phyloP scores from a whole-genome alignment of 1,140 invertebrate species.

The Lineus longissimus region DNA sequence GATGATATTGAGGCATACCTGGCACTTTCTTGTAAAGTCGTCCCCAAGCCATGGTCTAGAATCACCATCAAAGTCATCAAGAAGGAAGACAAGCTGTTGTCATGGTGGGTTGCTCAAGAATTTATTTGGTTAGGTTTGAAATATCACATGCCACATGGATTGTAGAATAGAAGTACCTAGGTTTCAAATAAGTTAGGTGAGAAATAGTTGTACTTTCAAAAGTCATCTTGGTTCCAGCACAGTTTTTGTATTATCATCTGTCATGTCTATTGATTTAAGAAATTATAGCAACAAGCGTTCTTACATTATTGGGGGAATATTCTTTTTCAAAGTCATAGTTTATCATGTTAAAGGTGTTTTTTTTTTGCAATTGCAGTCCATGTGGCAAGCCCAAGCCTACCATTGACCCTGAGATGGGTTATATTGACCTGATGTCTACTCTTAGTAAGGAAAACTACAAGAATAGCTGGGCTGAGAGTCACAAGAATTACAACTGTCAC shows the following conservation, averaged over 20 bases:
- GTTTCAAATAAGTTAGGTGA: conserved; percentile 6
- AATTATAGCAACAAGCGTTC: neutral
- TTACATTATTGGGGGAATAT: neutral
- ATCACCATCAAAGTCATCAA: conserved; percentile 29
- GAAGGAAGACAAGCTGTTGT: conserved; percentile 15
- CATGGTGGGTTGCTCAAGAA: no score
- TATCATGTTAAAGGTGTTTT: no score
- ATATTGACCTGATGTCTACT: neutral
- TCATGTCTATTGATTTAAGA: neutral
- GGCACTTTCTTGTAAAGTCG: conserved; percentile 19
- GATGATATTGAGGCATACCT: neutral
- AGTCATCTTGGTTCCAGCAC: neutral
- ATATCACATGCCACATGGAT: neutral
- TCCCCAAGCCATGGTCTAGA: conserved; percentile 29
- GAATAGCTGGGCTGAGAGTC: neutral
- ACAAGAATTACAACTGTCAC: neutral
- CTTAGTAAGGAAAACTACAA: conserved; percentile 9
- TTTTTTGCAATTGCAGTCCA: conserved; percentile 1
- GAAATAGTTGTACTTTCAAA: conserved; percentile 3
- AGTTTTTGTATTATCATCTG: neutral
- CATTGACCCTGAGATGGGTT: neutral
- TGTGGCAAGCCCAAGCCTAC: neutral
- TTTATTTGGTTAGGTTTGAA: conserved; percentile 6
- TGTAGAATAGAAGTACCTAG: conserved; percentile 3
- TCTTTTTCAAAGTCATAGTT: neutral